Evolutionary conservation across 2,113 vertebrate genomes (phyloP), one percentile per base, ranked within the genome.

Genomic region (Arizona elegans): DNA sequence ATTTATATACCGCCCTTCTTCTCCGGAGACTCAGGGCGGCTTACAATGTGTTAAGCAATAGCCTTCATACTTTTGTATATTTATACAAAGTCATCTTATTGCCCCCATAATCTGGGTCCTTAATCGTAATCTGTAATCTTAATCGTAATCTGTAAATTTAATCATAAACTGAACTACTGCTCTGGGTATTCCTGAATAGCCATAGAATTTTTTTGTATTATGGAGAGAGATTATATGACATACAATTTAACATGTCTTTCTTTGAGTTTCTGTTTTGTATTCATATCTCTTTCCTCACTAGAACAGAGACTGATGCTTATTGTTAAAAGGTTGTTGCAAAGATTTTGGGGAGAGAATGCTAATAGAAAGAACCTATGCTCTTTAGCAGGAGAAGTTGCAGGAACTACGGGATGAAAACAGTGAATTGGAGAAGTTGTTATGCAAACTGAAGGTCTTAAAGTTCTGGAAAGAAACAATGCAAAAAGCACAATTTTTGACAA

Each of bases 321-420:
- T 86, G 90, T 94, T 95, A 92, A 91, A 91, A 70, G 9, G 21
- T 62, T 95, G 54, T 87, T 86, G 87, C 90, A 33, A 21, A 15
- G 70, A 33, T 24, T 50, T 24, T 43, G 33, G 19, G 17, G 75
- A 90, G n/a, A 86, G 4, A 26, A 92, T n/a, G 1, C 87, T 90
- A 29, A 47, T 3, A 52, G n/a, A 91, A 91, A 53, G 54, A 26
- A 47, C 54, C 21, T 47, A 54, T 43, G 26, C 54, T 96, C 33
- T 58, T 62, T 59, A 97, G 97, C 97, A 97, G 96, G 96, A 97
- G 53, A 96, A 97, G 55, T 95, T 98, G 94, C 94, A 96, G 65
- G 91, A 96, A 47, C 23, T 97, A 53, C 29, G 58, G 90, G 93
- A 93, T 93, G 98, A 98, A 94, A 97, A 97, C 54, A 94, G 24